Evolutionary conservation across 2,113 vertebrate genomes (phyloP).

Genomic region (Saimiri boliviensis): DNA sequence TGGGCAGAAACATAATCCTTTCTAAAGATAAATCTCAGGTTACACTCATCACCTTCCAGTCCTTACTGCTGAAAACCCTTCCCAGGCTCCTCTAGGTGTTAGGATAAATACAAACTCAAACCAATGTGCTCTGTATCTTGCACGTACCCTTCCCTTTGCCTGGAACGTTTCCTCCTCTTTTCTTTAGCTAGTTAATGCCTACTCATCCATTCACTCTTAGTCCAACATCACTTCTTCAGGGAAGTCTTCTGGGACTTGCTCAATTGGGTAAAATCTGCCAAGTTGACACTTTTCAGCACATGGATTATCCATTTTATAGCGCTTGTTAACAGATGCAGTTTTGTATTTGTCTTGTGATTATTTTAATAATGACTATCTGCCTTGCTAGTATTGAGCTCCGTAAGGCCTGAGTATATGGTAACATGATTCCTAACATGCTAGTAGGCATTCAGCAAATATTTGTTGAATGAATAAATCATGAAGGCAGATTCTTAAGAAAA

Average conservation of each 20-base stretch:
- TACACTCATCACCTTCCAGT: not conserved
- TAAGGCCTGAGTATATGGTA: not conserved
- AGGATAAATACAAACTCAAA: not conserved
- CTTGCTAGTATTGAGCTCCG: not conserved
- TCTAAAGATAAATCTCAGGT: not conserved
- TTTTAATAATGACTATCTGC: not conserved
- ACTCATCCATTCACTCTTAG: not conserved
- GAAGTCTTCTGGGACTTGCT: conserved; percentile 17
- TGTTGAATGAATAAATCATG: not conserved
- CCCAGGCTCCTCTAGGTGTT: not conserved
- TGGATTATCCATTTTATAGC: not conserved
- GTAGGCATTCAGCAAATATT: not conserved
- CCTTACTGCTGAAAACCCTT: not conserved
- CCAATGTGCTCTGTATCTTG: not conserved
- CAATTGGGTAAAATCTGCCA: not conserved
- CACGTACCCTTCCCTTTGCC: not conserved
- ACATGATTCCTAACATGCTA: not conserved
- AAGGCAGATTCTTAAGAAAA: not conserved
- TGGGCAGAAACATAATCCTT: not conserved
- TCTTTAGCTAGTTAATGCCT: not conserved
- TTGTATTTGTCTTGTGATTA: not conserved
- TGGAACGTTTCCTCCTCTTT: not conserved
- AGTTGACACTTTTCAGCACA: not conserved
- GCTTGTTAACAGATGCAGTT: not conserved
- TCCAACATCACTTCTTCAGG: not conserved